A percentile compares a stretch with the other conserved stretches of the same genome.
Conservation (phyloP, 2,797 vertebrate genomes). For the Bovichtus variegatus region DNA sequence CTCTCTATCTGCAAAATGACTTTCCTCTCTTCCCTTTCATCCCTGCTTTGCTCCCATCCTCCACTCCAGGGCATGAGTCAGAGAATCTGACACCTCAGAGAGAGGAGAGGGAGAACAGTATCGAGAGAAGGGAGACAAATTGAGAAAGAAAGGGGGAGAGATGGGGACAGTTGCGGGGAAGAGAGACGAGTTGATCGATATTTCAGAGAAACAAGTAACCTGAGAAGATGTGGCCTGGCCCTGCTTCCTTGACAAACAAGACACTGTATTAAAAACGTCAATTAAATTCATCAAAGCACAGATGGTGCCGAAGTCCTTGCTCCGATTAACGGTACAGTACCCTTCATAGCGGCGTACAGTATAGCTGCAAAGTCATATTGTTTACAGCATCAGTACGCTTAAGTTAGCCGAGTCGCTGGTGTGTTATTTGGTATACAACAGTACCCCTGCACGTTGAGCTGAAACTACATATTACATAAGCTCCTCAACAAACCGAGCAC, state of each 20-base stretch:
- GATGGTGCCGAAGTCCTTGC: constrained; percentile 41
- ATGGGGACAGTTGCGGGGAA: constrained; percentile 51
- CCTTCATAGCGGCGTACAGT: constrained; percentile 8
- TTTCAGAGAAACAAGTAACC: constrained; percentile 63
- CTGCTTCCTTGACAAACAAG: constrained; percentile 34
- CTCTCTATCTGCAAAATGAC: constrained; percentile 81
- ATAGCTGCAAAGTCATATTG: constrained; percentile 9
- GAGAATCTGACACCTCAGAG: constrained; percentile 81
- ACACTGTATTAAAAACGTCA: constrained; percentile 35
- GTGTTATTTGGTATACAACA: constrained; percentile 54
- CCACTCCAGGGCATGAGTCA: constrained; percentile 82
- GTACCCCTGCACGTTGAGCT: constrained; percentile 39
- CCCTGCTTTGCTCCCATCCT: constrained; percentile 75
- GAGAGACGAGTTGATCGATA: constrained; percentile 70
- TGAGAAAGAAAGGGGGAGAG: constrained; percentile 53
- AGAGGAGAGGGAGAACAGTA: constrained; percentile 42
- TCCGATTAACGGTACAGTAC: constrained; percentile 15
- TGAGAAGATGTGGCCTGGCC: constrained; percentile 52
- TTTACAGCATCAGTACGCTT: constrained; percentile 20
- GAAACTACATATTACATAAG: constrained; percentile 80
- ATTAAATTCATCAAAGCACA: constrained; percentile 51
- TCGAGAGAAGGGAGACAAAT: constrained; percentile 49
- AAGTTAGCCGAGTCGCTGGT: constrained; percentile 6
- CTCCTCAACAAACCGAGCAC: constrained; percentile 78
- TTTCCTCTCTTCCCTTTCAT: constrained; percentile 79